Evolutionary conservation across 1,140 invertebrate genomes (phyloP), one percentile per base, ranked within the genome.

Genomic region (Charaxes varanes): DNA sequence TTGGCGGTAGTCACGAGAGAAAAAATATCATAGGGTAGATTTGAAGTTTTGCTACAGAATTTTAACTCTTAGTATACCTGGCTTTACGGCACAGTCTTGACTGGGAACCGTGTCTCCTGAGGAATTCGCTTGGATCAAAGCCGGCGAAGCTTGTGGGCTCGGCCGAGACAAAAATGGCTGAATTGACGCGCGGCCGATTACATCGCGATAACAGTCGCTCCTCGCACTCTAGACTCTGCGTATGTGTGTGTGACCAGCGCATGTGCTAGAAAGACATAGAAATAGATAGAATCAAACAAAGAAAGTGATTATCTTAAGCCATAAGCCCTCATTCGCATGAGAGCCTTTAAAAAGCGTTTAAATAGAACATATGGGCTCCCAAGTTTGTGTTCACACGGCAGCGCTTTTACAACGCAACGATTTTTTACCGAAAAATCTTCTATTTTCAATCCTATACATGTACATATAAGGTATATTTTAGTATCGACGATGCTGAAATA

Each of bases 31-130:
- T 1, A 24, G 11, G n/a, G n/a, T 5, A 4, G 22, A n/a, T 7
- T 4, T 24, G n/a, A 24, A 24, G 11, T 5, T 12, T 6, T n/a
- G 4, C 4, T 3, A 28, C 6, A 15, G 13, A n/a, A 28, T 6
- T 14, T 14, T 28, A 1, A 2, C 14, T 4, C n/a, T 10, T 28
- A 15, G 6, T 7, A 7, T 28, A 28, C 27, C 32, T 34, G 5
- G 32, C 19, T 34, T 22, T 34, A 34, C 32, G 19, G 8, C 32
- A 34, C 32, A 34, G 11, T 13, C 12, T 4, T 10, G 91, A 93
- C 46, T 92, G 90, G n/a, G 91, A 92, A 2, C 91, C 91, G 59
- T 92, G 90, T 27, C 91, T 85, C 22, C 91, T 87, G 48, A 93
- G 81, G 61, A 93, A 93, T 71, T 90, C 90, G 70, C 91, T 89